These are phyloP conservation scores for Candidula unifasciata DNA, from an alignment of 2,888 invertebrate species.

Conservation along the genomic window DNA sequence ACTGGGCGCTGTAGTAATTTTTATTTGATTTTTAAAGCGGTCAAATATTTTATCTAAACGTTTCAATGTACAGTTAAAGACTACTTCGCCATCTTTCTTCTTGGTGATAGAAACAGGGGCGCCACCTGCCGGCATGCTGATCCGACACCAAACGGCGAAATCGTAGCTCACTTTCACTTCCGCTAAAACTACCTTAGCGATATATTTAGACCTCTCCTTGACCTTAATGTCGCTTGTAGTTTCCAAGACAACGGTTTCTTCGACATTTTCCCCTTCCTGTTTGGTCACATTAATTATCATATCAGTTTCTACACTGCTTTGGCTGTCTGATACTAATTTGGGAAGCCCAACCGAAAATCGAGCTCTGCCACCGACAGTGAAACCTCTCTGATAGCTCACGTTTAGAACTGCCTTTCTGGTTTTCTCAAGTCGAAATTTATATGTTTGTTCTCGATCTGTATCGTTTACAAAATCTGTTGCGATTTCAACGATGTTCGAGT, in stretches of 20 bases:
- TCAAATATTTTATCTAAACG: constrained; percentile 53
- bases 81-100: constrained; percentile 34
- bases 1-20: background rate
- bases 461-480: constrained; percentile 55
- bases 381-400: constrained; percentile 56
- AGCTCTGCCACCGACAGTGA: constrained; percentile 52
- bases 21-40: constrained; percentile 6
- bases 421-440: constrained; percentile 56
- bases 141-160: constrained; percentile 51
- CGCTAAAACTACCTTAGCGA: constrained; percentile 51
- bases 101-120: constrained; percentile 44
- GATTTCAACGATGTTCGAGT: constrained; percentile 38
- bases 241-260: constrained; percentile 55
- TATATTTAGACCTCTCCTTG: constrained; percentile 48
- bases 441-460: constrained; percentile 53
- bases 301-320: constrained; percentile 43
- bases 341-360: constrained; percentile 52
- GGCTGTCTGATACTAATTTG: constrained; percentile 36
- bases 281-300: constrained; percentile 52
- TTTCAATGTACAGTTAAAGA: constrained; percentile 36
- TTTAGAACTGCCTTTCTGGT: constrained; percentile 52
- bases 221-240: constrained; percentile 56
- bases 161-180: constrained; percentile 51
- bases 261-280: constrained; percentile 51
- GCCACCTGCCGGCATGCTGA: constrained; percentile 52